Evolutionary conservation across 2,888 invertebrate species (phyloP), one percentile per base, ranked within the genome.

Genomic region (Watsonalla binaria): DNA sequence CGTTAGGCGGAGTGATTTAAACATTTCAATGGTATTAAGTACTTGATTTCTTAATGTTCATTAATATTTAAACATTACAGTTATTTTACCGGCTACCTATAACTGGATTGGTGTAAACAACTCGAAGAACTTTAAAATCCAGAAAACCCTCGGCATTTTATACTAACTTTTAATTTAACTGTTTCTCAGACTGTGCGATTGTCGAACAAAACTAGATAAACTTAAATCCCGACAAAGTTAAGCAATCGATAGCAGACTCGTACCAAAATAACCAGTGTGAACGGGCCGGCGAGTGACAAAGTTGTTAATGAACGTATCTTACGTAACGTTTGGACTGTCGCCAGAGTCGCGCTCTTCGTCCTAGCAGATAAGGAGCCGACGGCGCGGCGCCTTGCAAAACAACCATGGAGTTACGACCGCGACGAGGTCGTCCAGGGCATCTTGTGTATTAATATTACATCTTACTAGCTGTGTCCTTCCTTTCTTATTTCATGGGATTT

Each of bases 311-410:
- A 72, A 66, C 55, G 58, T 61, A 63, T 62, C 53, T 57, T 47
- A 34, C 45, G 58, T 53, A 54, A 58, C 55, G 64, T 79, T 73
- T 82, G 78, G 80, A 78, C 64, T 56, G 67, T 57, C 66, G 78
- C 78, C 80, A 79, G 74, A 66, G 54, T 52, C 34, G 58, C 58
- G 78, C 80, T 80, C 78, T 81, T 77, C 70, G 54, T 75, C 77
- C 77, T 76, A 62, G 56, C 61, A 68, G 74, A 76, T 68, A 64
- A 61, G 62, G 58, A 50, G 62, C 68, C 78, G 79, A 74, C 80
- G 61, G 63, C 66, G 61, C 67, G 80, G 76, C 80, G 81, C 79
- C 79, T 39, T 39, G 65, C 55, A 58, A 61, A 61, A 60, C 57
- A 54, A 53, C 65, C 59, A 70, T 70, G 54, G 67, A 62, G 59